These are phyloP conservation scores for Hyles euphorbiae DNA, from an alignment of 1,140 invertebrate species.

Conservation along the genomic window DNA sequence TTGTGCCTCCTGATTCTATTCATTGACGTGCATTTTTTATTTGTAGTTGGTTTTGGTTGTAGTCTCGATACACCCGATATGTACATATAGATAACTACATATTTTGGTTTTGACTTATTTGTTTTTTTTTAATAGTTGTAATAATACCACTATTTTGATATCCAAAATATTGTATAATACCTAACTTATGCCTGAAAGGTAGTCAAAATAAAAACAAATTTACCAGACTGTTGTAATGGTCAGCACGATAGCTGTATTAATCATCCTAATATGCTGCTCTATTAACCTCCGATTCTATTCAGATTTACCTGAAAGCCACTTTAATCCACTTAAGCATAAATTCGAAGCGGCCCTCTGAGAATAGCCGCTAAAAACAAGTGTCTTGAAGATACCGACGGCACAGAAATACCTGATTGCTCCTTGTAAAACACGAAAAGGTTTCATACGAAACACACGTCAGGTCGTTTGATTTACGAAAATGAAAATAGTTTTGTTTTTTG, in stretches of 20 bases:
- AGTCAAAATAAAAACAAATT: no score
- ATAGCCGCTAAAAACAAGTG: constrained; percentile 22
- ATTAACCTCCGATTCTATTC: constrained; percentile 40
- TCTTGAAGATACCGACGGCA: constrained; percentile 24
- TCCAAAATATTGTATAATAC: no score
- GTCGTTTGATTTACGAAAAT: constrained; percentile 27
- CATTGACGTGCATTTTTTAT: no score
- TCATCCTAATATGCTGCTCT: constrained; percentile 44
- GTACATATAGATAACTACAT: no score
- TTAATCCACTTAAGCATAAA: constrained; percentile 66
- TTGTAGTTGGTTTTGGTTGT: no score
- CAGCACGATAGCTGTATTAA: constrained; percentile 30
- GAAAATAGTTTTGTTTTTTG: constrained; percentile 35
- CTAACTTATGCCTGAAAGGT: no score
- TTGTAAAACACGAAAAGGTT: constrained; percentile 36
- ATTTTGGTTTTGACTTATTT: no score
- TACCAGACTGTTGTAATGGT: not conserved
- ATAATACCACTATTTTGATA: no score
- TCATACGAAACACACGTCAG: constrained; percentile 39
- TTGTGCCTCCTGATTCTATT: no score
- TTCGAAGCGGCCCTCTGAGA: constrained; percentile 47
- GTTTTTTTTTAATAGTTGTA: no score
- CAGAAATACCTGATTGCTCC: constrained; percentile 24
- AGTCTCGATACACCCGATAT: no score
- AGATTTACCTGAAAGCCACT: constrained; percentile 53